These are phyloP conservation scores for Genyomyrus donnyi DNA, from an alignment of 2,113 vertebrate genomes.

Conservation along the genomic window DNA sequence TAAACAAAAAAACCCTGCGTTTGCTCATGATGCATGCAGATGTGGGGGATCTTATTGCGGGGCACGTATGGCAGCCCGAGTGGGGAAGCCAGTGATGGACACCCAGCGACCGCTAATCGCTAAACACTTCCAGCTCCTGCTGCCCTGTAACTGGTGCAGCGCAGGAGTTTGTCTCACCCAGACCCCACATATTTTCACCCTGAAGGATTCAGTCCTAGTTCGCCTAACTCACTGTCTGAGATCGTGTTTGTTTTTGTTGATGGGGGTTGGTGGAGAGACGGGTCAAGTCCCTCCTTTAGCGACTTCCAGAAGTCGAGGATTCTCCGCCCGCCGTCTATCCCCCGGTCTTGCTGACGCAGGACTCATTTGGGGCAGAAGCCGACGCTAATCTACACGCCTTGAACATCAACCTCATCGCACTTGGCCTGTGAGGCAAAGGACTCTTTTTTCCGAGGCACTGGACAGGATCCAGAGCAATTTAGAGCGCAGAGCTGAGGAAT, in stretches of 20 bases:
- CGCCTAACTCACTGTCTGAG: constrained; percentile 26
- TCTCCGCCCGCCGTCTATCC: not conserved
- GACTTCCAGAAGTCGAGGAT: not conserved
- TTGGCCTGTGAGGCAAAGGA: not conserved
- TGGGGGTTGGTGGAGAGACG: not conserved
- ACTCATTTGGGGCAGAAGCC: not conserved
- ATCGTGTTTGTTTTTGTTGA: constrained; percentile 53
- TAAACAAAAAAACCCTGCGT: constrained; percentile 49
- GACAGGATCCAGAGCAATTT: constrained; percentile 56
- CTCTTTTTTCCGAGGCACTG: not conserved
- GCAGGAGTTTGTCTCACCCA: not conserved
- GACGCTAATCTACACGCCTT: not conserved
- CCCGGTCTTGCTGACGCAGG: not conserved
- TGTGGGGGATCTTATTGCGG: constrained; percentile 51
- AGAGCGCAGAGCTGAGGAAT: constrained; percentile 49
- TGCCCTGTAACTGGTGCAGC: constrained; percentile 11
- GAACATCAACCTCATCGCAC: constrained; percentile 2
- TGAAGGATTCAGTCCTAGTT: constrained; percentile 21
- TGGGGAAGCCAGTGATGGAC: constrained; percentile 27
- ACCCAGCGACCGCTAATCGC: constrained; percentile 44
- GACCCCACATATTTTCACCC: constrained; percentile 41
- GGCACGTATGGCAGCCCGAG: constrained; percentile 16
- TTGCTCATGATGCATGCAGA: constrained; percentile 42
- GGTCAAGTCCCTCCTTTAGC: not conserved
- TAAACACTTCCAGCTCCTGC: constrained; percentile 50